Evolutionary conservation across 2,888 invertebrate species (phyloP), one percentile per base, ranked within the genome.

Genomic region (Poecilobothrus nobilitatus): DNA sequence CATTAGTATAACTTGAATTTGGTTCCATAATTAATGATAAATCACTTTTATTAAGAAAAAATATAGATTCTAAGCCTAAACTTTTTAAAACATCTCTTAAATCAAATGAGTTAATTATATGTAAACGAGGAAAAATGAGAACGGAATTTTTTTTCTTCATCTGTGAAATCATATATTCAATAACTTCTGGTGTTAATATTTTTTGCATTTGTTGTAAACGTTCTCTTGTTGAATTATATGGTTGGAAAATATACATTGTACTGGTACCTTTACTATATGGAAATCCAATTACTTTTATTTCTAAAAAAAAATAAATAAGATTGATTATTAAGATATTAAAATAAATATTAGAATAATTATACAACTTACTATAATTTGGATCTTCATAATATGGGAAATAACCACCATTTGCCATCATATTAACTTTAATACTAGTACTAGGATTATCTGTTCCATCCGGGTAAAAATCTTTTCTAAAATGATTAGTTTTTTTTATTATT

Each of bases 101-200:
- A 72, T 85, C 83, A 3, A 86, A 74, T 0, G 83, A 85, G 65
- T 84, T 86, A 71, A 86, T 84, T 1, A 93, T 80, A 73, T 88
- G 86, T 88, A 93, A 89, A 78, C 89, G 90, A 0, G 92, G 92
- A 53, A 87, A 82, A 0, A 89, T 77, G 2, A 89, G 80, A 34
- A 87, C 84, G 9, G 84, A 81, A 8, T 81, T 81, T 37, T 79
- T 80, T 63, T 74, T 71, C 20, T 73, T 71, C 81, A 81, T 80
- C 70, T 76, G 76, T 7, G 75, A 73, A 12, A 82, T 81, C 74
- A 81, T 74, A 0, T 73, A 68, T 37, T 82, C 79, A 44, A 88
- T 77, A 41, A 79, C 78, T 0, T 78, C 77, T 0, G 83, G 78
- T 1, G 80, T 84, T 61, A 88, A 74, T 2, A 74, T 70, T 0